Evolutionary conservation across 2,797 vertebrate genomes (phyloP).

Genomic region (Erpetoichthys calabaricus): DNA sequence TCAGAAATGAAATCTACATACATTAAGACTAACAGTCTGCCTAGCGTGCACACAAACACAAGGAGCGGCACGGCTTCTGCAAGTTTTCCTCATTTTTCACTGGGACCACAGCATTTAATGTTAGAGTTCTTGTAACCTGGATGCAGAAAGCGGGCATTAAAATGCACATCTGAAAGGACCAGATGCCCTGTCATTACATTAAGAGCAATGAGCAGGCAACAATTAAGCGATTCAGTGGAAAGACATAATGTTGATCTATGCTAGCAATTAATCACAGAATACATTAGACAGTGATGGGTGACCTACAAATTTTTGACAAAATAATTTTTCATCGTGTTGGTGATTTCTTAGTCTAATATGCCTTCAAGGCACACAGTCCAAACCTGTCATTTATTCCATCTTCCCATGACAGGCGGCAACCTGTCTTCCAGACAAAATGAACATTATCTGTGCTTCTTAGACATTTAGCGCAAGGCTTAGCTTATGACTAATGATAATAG

Average conservation of each 20-base stretch:
- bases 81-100: conserved; percentile 61
- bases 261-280: conserved; percentile 94
- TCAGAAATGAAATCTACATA: conserved; percentile 99
- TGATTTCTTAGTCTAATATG: conserved; percentile 91
- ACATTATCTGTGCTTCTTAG: conserved; percentile 95
- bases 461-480: conserved; percentile 73
- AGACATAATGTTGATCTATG: conserved; percentile 98
- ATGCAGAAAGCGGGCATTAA: conserved; percentile 67
- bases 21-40: conserved; percentile 84
- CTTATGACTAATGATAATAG: conserved; percentile 82
- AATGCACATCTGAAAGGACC: conserved; percentile 71
- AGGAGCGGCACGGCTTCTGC: conserved; percentile 35
- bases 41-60: conserved; percentile 55
- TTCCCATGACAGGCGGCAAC: conserved; percentile 90
- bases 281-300: conserved; percentile 97
- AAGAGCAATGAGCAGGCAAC: conserved; percentile 86
- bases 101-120: conserved; percentile 52
- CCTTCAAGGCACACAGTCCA: conserved; percentile 88
- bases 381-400: conserved; percentile 96
- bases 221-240: conserved; percentile 93
- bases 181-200: conserved; percentile 85
- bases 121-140: conserved; percentile 52
- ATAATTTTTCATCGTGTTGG: conserved; percentile 95
- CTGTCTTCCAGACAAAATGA: conserved; percentile 91
- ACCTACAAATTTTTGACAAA: conserved; percentile 94